Percentiles rank a stretch among this genome's conserved stretches.
Conservation (phyloP, 2,888 invertebrate genomes). For the Epinotia nisella region DNA sequence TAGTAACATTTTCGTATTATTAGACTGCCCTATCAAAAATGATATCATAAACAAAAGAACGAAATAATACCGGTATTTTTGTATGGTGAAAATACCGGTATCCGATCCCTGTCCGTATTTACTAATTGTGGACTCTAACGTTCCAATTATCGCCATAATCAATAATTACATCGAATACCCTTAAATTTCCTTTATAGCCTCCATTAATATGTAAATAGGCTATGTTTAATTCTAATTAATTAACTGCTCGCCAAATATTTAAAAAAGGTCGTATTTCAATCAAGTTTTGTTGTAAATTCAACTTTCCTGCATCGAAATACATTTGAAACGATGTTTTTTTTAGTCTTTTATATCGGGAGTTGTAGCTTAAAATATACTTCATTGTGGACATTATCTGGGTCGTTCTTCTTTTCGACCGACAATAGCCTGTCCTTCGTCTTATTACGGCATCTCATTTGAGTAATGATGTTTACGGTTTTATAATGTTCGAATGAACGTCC, state of each 20-base stretch:
- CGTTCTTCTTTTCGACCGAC: too few species aligned
- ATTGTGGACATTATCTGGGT: constrained; percentile 8
- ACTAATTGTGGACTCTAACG: background rate
- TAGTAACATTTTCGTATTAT: too few species aligned
- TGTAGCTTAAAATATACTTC: background rate
- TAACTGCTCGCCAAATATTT: background rate
- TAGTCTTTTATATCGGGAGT: background rate
- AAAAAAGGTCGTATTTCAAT: background rate
- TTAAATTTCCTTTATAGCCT: background rate
- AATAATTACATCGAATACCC: background rate
- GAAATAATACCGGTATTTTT: too few species aligned
- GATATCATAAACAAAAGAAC: too few species aligned
- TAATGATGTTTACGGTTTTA: too few species aligned
- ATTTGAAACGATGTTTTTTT: background rate
- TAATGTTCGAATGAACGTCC: too few species aligned
- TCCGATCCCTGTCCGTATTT: too few species aligned
- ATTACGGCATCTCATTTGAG: too few species aligned
- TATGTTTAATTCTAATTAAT: constrained; percentile 22
- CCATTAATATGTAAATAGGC: constrained; percentile 22
- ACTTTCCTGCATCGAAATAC: background rate
- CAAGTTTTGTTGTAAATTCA: background rate
- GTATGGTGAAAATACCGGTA: too few species aligned
- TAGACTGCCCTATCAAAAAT: too few species aligned
- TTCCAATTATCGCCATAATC: background rate
- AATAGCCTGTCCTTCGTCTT: too few species aligned